Percentiles rank a stretch among this genome's conserved stretches.
phyloP scores from a whole-genome alignment of 2,797 vertebrate genomes.

The Platyrinchus mystaceus region DNA sequence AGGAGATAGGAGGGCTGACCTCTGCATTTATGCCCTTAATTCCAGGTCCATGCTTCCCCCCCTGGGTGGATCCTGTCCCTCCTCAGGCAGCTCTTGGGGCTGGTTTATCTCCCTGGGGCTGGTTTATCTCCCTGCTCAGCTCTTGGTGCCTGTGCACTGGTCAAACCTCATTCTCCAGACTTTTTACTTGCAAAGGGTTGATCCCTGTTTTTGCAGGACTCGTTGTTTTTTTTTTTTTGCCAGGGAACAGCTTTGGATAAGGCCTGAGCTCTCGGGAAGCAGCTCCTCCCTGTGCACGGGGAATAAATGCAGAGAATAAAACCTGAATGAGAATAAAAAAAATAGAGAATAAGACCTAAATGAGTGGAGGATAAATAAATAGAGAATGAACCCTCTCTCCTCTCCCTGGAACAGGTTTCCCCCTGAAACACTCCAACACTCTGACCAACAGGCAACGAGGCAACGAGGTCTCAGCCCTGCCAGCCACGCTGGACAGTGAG shows the following conservation, averaged over 20 bases:
- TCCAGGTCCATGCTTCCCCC: not conserved
- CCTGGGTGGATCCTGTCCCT: not conserved
- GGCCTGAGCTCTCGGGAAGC: not conserved
- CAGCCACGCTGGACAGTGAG: constrained; percentile 93
- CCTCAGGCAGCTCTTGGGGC: not conserved
- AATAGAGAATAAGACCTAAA: not conserved
- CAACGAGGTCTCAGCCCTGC: constrained; percentile 89
- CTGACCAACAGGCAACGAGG: constrained; percentile 95
- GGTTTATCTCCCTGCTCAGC: not conserved
- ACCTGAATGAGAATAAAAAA: not conserved
- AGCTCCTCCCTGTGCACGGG: not conserved
- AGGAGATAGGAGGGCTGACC: not conserved
- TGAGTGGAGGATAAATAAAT: not conserved
- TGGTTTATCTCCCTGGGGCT: not conserved
- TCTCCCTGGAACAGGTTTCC: constrained; percentile 34
- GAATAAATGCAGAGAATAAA: too few relatives aligned
- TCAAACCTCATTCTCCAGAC: not conserved
- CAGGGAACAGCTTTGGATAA: not conserved
- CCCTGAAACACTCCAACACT: constrained; percentile 86
- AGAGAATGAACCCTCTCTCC: not conserved
- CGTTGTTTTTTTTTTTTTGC: not conserved
- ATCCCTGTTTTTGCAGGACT: not conserved
- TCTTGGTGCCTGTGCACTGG: not conserved
- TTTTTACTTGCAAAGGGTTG: not conserved
- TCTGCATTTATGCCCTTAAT: not conserved